Evolutionary conservation across 2,113 vertebrate species (phyloP).

Genomic region (Dipodomys ordii): DNA sequence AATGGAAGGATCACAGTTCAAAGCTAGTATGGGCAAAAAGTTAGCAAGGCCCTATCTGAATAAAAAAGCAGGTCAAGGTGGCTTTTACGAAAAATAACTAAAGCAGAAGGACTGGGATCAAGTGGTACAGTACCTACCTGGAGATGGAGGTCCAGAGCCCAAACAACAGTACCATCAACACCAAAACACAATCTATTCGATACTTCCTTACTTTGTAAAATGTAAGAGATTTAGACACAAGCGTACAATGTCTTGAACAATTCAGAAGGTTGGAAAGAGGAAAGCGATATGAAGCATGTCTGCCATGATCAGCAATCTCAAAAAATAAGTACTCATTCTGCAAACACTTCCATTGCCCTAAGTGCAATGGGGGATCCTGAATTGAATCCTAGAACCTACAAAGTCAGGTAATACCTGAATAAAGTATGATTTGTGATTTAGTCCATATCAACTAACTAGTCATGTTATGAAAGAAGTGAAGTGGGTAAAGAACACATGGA

Average conservation of each 20-base stretch:
- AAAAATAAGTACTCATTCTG: neutral
- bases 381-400: neutral
- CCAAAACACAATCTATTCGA: neutral
- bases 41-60: no score
- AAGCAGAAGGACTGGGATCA: no score
- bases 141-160: no score
- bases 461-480: neutral
- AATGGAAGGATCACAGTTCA: no score
- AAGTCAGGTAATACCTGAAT: neutral
- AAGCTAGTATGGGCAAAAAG: no score
- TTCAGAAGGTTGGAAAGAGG: neutral
- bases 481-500: neutral
- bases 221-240: neutral
- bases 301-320: neutral
- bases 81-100: no score
- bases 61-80: no score
- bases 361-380: neutral
- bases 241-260: neutral
- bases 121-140: no score
- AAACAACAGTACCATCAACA: no score
- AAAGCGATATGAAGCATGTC: neutral
- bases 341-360: neutral
- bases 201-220: slow-evolving; percentile 37
- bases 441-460: neutral
- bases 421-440: neutral